A percentile compares a stretch with the other conserved stretches of the same genome.
Evolutionary conservation across 2,888 invertebrate species (phyloP).

Genomic region (Tanaodytes sp.): DNA sequence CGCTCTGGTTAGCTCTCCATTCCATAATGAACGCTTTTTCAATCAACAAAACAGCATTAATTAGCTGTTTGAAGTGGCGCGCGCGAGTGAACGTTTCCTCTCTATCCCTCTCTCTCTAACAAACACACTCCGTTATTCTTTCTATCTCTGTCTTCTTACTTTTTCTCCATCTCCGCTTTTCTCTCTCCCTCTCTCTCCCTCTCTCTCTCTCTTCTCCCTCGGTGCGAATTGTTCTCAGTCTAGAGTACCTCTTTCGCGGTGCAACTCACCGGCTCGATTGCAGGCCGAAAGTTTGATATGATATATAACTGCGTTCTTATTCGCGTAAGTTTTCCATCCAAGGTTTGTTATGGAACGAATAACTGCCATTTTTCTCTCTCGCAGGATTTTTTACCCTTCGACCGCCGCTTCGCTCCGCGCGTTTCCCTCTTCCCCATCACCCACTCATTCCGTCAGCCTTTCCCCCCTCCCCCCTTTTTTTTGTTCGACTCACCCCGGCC

Average conservation of each 20-base stretch:
- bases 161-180: background rate
- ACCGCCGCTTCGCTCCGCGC: background rate
- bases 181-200: background rate
- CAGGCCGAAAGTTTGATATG: constrained; percentile 41
- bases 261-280: constrained; percentile 36
- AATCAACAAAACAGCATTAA: constrained; percentile 55
- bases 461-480: too few relatives aligned
- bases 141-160: background rate
- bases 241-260: constrained; percentile 40
- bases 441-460: too few relatives aligned
- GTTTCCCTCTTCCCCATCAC: too few relatives aligned
- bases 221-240: constrained; percentile 46
- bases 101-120: background rate
- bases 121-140: too few relatives aligned
- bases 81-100: background rate
- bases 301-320: constrained; percentile 37
- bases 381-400: background rate
- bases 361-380: constrained; percentile 18
- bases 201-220: background rate
- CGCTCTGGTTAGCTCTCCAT: constrained; percentile 46
- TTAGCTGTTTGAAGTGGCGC: constrained; percentile 51
- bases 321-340: constrained; percentile 34
- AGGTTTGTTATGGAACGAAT: constrained; percentile 29
- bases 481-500: constrained; percentile 8
- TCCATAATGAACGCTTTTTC: constrained; percentile 53